Evolutionary conservation across 2,888 invertebrate genomes (phyloP), one percentile per base, ranked within the genome.

Genomic region (Cordilura impudica): DNA sequence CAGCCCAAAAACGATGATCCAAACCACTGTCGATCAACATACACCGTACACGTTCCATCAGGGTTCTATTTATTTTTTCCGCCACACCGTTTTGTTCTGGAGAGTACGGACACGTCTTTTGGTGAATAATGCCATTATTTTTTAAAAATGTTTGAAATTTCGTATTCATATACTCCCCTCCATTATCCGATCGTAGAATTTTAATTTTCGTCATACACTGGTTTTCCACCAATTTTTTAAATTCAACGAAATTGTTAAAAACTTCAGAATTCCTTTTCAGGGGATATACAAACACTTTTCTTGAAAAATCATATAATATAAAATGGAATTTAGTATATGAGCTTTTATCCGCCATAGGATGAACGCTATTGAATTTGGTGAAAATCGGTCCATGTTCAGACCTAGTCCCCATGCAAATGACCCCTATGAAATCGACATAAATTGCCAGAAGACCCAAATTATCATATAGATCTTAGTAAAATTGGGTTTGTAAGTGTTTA

Each of bases 31-130:
- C 81, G 1, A 78, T 19, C 39, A 84, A 29, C 83, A 84, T 83
- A 49, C 83, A 83, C 16, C 83, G 66, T 0, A 81, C 80, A 18
- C 72, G 69, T 53, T 85, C 83, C 0, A 83, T 60, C 1, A 84
- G 35, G 0, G 81, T 83, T 4, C 82, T 23, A 43, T 85, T 85
- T 4, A 81, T 51, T 26, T 80, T 47, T 29, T 82, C 81, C 0
- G 72, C 80, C 14, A 81, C 73, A 0, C 86, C 86, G 78, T 88
- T 83, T 66, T 83, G 82, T 70, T 83, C 72, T 2, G 80, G 81
- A 16, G 77, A 80, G 39, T 82, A 83, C 0, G 85, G 81, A 0
- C 82, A 81, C 1, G 87, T 84, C 12, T 69, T 76, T 75, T 88
- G n/a, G n/a, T n/a, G n/a, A n/a, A n/a, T n/a, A n/a, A n/a, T n/a